A percentile compares a stretch with the other conserved stretches of the same genome.
Evolutionary conservation across 1,140 invertebrate species (phyloP).

Genomic region (Drosophila teissieri): DNA sequence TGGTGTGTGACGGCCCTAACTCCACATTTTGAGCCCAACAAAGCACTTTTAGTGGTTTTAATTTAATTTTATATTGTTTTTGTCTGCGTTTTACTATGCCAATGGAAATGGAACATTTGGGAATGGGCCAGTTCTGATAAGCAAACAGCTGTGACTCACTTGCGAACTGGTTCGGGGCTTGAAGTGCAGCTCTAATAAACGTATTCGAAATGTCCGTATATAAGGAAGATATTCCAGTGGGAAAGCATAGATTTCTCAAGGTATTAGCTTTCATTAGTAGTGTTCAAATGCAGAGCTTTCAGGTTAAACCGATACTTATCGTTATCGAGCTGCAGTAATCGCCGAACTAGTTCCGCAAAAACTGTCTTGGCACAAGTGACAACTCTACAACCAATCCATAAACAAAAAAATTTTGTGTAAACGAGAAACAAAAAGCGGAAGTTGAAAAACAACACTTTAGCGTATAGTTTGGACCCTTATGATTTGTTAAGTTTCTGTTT

Average conservation of each 20-base stretch:
- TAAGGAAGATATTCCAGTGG: background rate
- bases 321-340: background rate
- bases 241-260: too few relatives aligned
- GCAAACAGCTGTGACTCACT: constrained; percentile 23
- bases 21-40: constrained; percentile 1
- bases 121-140: constrained; percentile 26
- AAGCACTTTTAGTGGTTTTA: background rate
- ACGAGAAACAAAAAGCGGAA: constrained; percentile 53
- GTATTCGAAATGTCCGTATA: too few relatives aligned
- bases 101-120: constrained; percentile 39
- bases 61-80: constrained; percentile 29
- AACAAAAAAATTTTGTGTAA: constrained; percentile 68
- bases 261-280: background rate
- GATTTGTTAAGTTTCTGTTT: constrained; percentile 50
- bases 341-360: constrained; percentile 1
- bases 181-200: too few relatives aligned
- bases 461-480: constrained; percentile 40
- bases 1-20: constrained; percentile 1
- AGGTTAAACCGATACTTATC: background rate
- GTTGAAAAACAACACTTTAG: constrained; percentile 30
- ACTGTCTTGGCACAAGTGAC: constrained; percentile 20
- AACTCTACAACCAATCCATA: constrained; percentile 71
- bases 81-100: constrained; percentile 22
- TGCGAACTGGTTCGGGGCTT: background rate
- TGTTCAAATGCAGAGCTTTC: too few relatives aligned